Evolutionary conservation across 2,113 vertebrate species (phyloP), one percentile per base, ranked within the genome.

Genomic region (Perccottus glenii): DNA sequence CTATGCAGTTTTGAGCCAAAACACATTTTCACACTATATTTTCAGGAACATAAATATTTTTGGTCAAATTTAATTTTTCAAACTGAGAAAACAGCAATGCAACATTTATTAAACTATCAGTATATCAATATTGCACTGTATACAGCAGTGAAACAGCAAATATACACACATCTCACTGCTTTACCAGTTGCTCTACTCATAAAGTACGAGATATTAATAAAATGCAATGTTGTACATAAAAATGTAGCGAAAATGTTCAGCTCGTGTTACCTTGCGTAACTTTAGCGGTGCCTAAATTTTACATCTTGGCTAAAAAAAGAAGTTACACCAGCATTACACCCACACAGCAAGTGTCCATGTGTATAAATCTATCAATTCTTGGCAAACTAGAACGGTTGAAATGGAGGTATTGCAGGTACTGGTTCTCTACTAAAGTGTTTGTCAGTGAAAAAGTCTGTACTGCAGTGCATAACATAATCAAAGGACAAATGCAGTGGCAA

Each of bases 321-420:
- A 36, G 1, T 75, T 60, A 66, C 72, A 72, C 68, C 75, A 82
- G 63, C 44, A 11, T 38, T 73, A 44, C 79, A 33, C 80, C 82
- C 70, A 81, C 83, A 57, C 61, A 80, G 80, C 80, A 77, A 68
- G 62, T 79, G 79, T 84, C 75, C 67, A 70, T 59, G 59, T 12
- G 48, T 68, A 55, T 83, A 75, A 73, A 61, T 81, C 67, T 84
- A 60, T 60, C 40, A 51, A 62, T 53, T 75, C 64, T 67, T 85
- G 64, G 67, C 67, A 46, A 58, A 32, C 50, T 52, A 71, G 64
- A 48, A 49, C 65, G 51, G 49, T 66, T 63, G 36, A 64, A 57
- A 67, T 9, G 5, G 8, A 57, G 60, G 64, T 67, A 47, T 63
- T 81, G 66, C 82, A 80, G 73, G 42, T 77, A 40, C 59, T 66